Evolutionary conservation across 1,140 invertebrate genomes (phyloP), one percentile per base, ranked within the genome.

Genomic region (Aleiodes sp.): DNA sequence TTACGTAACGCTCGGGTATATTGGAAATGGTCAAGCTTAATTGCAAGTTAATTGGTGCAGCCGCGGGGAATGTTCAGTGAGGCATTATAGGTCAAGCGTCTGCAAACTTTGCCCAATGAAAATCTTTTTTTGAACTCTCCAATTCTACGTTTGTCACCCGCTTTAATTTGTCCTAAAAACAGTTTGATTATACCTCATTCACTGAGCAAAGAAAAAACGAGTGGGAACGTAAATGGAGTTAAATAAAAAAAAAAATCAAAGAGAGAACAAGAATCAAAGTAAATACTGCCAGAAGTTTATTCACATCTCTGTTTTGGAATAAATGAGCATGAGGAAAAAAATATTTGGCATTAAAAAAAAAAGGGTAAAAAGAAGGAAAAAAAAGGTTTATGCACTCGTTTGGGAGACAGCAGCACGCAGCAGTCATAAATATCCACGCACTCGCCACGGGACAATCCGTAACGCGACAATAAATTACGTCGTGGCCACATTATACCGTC

Each of bases 401-500:
- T 43, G 62, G 41, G 3, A 56, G 41, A 56, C 14, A 33, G 56
- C n/a, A 65, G 43, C 39, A 68, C 57, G 66, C 66, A 61, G 66
- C 24, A 24, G 37, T 28, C 33, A 68, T 68, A 68, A 68, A 68
- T 68, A 68, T n/a, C 10, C 1, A 33, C 31, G 57, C 57, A 29
- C 43, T 63, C 60, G 60, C 41, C n/a, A 43, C 46, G 41, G 67
- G 60, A 69, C 67, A 35, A 69, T 69, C 52, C 61, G 65, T 61
- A 60, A 62, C 60, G 67, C 16, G 31, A 31, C 19, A 52, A 69
- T 69, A 69, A 69, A 69, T 69, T 63, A 69, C 59, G 67, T 63
- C 67, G 43, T 69, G 67, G 60, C 67, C 67, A 69, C 60, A 69
- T 69, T 69, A 69, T 69, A 63, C 67, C 67, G 33, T 57, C 60